phyloP scores from a whole-genome alignment of 2,113 vertebrate genomes.

The Promerops cafer region DNA sequence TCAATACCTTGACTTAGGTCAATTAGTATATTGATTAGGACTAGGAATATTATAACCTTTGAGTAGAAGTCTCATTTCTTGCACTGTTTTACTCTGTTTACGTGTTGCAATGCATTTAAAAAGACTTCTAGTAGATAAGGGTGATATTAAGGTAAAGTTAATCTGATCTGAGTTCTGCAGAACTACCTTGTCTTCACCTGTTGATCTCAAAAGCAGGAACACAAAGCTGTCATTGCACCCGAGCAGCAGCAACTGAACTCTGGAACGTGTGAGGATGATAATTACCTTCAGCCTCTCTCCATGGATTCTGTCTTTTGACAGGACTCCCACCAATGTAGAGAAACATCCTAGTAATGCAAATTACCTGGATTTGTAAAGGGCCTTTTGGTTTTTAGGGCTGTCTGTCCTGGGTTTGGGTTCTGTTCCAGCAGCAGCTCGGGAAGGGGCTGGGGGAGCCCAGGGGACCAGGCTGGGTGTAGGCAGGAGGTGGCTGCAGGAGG shows the following conservation, averaged over 20 bases:
- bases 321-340: not conserved
- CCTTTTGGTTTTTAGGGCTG: not conserved
- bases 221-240: not conserved
- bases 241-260: not conserved
- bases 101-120: not conserved
- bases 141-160: not conserved
- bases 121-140: not conserved
- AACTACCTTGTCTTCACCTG: not conserved
- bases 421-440: not conserved
- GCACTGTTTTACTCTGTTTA: not conserved
- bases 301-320: not conserved
- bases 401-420: not conserved
- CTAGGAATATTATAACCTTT: not conserved
- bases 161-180: not conserved
- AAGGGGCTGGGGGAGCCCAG: not conserved
- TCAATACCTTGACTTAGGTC: not conserved
- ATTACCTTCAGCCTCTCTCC: not conserved
- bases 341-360: not conserved
- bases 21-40: not conserved
- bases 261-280: accelerated
- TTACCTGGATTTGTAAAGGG: not conserved
- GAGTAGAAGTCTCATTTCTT: not conserved
- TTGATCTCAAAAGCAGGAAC: not conserved
- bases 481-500: not conserved
- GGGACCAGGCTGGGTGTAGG: not conserved